phyloP scores from a whole-genome alignment of 2,888 invertebrate species.

The Parnassius apollo region DNA sequence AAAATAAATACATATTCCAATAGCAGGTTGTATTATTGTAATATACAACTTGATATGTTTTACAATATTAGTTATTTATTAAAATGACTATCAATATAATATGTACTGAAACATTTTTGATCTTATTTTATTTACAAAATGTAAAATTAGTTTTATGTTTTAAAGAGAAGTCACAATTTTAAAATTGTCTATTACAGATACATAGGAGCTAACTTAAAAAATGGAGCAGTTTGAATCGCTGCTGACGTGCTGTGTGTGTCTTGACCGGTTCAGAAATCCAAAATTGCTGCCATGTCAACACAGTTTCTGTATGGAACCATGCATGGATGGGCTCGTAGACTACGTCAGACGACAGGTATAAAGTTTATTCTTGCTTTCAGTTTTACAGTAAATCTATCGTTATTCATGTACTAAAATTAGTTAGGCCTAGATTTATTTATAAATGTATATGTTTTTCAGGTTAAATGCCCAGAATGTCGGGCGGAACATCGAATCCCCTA shows the following conservation, averaged over 20 bases:
- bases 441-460: conserved; percentile 66
- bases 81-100: no score
- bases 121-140: no score
- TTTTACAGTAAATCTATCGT: no score
- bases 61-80: no score
- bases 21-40: no score
- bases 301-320: conserved; percentile 99
- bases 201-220: conserved; percentile 52
- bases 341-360: conserved; percentile 94
- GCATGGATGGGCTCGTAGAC: conserved; percentile 98
- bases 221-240: conserved; percentile 99
- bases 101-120: no score
- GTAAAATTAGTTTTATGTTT: neutral
- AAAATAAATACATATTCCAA: no score
- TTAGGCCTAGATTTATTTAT: no score
- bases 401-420: no score
- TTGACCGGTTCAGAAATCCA: conserved; percentile 98
- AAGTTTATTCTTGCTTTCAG: neutral
- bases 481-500: conserved; percentile 98
- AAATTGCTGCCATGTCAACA: conserved; percentile 99
- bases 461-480: conserved; percentile 98
- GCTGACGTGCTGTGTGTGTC: conserved; percentile 98
- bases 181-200: conserved; percentile 48
- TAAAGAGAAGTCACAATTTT: no score
- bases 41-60: no score